These are phyloP conservation scores for Eospalax fontanierii DNA, from an alignment of 2,797 vertebrate genomes.

Conservation along the genomic window DNA sequence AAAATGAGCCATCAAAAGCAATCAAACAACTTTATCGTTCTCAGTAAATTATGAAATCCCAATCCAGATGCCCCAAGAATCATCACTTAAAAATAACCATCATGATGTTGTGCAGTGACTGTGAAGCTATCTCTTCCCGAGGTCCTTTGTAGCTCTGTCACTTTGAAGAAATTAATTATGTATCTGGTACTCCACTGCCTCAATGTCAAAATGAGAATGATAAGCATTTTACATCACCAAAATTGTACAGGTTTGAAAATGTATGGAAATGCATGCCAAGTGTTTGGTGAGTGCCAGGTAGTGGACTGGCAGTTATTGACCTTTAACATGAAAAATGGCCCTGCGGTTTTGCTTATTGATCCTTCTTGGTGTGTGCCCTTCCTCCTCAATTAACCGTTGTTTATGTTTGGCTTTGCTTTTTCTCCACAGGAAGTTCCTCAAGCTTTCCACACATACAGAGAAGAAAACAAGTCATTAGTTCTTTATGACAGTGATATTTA, in stretches of 20 bases:
- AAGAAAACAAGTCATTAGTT: neutral
- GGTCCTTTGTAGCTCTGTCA: neutral
- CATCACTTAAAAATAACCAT: neutral
- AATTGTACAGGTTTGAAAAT: neutral
- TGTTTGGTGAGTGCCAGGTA: neutral
- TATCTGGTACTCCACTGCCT: neutral
- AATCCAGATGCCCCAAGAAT: neutral
- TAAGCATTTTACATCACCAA: neutral
- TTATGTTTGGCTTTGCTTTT: neutral
- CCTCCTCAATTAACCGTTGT: neutral
- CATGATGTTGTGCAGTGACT: accelerated
- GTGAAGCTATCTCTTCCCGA: neutral
- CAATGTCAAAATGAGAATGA: neutral
- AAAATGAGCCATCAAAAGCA: neutral
- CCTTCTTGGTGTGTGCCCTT: neutral
- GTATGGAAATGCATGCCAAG: neutral
- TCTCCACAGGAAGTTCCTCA: neutral
- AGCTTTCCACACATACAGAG: neutral
- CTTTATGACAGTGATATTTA: neutral
- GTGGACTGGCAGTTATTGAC: neutral
- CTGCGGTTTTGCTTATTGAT: neutral
- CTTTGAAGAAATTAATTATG: neutral
- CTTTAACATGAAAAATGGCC: constrained; percentile 6
- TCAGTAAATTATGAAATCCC: neutral
- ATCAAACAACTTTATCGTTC: neutral